These are phyloP conservation scores for Aurelia sp. DNA, from an alignment of 30 jellyfish, hydroid and myxozoan genomes.

Conservation along the genomic window DNA sequence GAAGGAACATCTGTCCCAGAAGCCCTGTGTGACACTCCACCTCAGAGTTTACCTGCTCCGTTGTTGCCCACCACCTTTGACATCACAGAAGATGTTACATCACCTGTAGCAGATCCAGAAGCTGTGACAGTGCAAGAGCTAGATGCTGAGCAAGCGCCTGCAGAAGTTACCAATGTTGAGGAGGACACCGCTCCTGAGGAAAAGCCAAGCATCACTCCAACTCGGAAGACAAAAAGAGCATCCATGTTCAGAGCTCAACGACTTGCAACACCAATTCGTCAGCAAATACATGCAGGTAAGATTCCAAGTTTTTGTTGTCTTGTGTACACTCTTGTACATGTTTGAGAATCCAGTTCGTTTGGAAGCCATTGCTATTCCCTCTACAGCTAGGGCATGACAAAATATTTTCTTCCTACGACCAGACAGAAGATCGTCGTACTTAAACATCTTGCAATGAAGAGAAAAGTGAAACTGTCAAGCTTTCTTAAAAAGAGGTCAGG, in stretches of 20 bases:
- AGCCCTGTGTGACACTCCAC: constrained; percentile 55
- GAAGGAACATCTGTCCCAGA: constrained; percentile 1
- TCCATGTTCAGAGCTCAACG: neutral
- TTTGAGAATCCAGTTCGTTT: too few species aligned
- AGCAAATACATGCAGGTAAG: constrained; percentile 31
- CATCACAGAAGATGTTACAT: neutral
- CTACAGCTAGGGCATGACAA: too few species aligned
- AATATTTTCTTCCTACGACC: too few species aligned
- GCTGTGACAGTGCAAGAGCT: neutral
- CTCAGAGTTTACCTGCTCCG: constrained; percentile 40
- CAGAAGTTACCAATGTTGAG: neutral
- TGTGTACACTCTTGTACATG: too few species aligned
- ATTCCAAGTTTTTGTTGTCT: neutral
- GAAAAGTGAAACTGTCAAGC: too few species aligned
- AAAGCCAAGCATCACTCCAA: constrained; percentile 5
- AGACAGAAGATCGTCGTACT: too few species aligned
- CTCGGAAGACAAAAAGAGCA: neutral
- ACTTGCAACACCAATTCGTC: constrained; percentile 34
- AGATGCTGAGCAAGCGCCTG: neutral
- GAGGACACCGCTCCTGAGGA: neutral
- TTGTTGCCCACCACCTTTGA: constrained; percentile 14
- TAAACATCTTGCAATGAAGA: too few species aligned
- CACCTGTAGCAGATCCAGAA: neutral
- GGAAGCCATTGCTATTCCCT: too few species aligned
- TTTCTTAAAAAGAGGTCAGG: too few species aligned